Conservation (phyloP, 2,888 invertebrate genomes). For the Pherbina coryleti region DNA sequence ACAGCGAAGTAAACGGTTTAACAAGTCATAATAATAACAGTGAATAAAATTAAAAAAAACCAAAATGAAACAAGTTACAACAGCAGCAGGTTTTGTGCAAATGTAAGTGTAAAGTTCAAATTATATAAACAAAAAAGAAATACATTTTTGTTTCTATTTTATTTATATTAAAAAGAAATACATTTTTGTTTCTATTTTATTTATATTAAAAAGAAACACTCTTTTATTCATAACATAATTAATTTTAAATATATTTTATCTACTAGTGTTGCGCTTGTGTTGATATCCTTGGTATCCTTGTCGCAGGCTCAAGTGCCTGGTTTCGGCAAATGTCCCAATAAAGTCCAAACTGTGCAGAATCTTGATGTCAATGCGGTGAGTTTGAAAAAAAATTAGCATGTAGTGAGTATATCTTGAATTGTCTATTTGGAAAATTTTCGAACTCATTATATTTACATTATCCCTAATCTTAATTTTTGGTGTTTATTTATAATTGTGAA, state of each 20-base stretch:
- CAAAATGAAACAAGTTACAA: background rate
- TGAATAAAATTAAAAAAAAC: background rate
- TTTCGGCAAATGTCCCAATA: conserved; percentile 74
- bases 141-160: no score
- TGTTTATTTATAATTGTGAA: no score
- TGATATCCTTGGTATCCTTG: background rate
- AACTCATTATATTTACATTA: no score
- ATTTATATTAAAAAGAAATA: no score
- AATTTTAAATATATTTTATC: no score
- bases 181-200: no score
- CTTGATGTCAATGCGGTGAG: conserved; percentile 70
- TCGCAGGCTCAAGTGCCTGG: conserved; percentile 72
- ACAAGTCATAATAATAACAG: background rate
- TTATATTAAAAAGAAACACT: no score
- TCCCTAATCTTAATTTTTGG: no score
- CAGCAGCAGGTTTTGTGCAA: background rate
- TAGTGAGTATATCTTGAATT: background rate
- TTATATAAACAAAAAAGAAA: no score
- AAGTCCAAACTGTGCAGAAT: conserved; percentile 72
- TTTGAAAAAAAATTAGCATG: background rate
- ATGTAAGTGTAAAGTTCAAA: background rate
- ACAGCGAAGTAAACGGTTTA: background rate
- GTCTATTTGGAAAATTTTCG: no score
- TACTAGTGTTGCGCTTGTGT: background rate
- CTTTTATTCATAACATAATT: no score